Evolutionary conservation across 2,113 vertebrate species (phyloP), one percentile per base, ranked within the genome.

Genomic region (Chloropsis cyanopogon): DNA sequence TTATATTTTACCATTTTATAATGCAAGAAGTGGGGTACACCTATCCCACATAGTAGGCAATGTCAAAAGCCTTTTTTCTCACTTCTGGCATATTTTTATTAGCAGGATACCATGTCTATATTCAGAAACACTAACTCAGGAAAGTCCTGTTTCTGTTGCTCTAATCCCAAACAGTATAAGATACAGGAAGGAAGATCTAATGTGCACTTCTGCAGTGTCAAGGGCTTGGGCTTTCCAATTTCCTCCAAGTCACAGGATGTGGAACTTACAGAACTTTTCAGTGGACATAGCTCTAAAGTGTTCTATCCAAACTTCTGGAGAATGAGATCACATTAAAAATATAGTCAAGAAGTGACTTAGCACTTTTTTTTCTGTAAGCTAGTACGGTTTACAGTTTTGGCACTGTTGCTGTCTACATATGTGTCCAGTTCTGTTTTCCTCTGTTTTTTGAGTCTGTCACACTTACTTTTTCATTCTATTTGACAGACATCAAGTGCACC

Each of bases 401-500:
- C 12, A n/a, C 50, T 46, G 11, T 88, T 88, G 14, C 8, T 3
- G 20, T 85, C 19, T 70, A 14, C 35, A 21, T 56, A 3, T 70
- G 35, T 85, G 22, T 92, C 50, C 4, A 49, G 44, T 66, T 88
- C 22, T 69, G 26, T 81, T 93, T 84, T 61, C 23, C 5, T 24
- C 35, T 37, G n/a, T 81, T 70, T 26, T 85, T 82, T 23, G 8
- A 31, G 21, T 56, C 73, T 42, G 5, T 20, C 28, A 37, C 16
- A 47, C 25, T 80, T 61, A 78, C 10, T 61, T 82, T 79, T 86
- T 87, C 59, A 13, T 96, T 96, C 86, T 96, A 6, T 94, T 97
- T 93, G 39, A 53, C 92, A 98, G 98, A 77, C 95, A 96, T 65
- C 93, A 97, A 66, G 50, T 84, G 37, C 82, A 37, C 18, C 96